A percentile compares a stretch with the other conserved stretches of the same genome.
Conservation (phyloP, 2,888 invertebrate species). For the Xestia ashworthii region DNA sequence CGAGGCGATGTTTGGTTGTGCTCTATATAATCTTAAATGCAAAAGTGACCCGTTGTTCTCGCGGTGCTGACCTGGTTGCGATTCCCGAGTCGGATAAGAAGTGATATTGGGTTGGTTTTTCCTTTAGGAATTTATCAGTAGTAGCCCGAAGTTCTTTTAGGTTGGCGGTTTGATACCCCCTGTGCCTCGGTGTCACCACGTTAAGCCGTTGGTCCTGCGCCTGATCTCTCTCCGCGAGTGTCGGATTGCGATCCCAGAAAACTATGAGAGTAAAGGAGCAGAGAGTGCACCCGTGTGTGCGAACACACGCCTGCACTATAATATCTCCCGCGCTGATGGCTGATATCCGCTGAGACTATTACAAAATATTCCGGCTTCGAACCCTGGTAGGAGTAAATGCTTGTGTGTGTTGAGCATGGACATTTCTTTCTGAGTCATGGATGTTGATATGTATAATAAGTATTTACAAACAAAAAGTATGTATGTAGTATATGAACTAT, state of each 20-base stretch:
- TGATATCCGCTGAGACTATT: background rate
- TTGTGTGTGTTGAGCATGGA: no score
- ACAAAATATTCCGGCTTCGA: no score
- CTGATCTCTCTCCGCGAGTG: background rate
- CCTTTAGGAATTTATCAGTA: background rate
- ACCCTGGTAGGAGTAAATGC: no score
- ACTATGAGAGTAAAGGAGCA: no score
- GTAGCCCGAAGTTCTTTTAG: background rate
- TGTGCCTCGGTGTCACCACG: no score
- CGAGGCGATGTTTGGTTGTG: background rate
- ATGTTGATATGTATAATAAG: no score
- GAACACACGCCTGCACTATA: background rate
- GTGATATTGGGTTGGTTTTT: background rate
- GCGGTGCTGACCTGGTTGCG: background rate
- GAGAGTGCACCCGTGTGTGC: no score
- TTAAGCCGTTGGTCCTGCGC: background rate
- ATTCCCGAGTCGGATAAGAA: background rate
- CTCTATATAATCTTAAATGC: background rate
- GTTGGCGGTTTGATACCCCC: background rate
- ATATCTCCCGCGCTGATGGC: background rate
- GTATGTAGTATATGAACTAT: no score
- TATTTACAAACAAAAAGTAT: no score
- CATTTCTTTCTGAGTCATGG: no score
- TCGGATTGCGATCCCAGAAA: no score
- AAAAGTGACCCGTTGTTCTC: background rate